Evolutionary conservation across 2,888 invertebrate genomes (phyloP).

Genomic region (Azorinus chamasolen): DNA sequence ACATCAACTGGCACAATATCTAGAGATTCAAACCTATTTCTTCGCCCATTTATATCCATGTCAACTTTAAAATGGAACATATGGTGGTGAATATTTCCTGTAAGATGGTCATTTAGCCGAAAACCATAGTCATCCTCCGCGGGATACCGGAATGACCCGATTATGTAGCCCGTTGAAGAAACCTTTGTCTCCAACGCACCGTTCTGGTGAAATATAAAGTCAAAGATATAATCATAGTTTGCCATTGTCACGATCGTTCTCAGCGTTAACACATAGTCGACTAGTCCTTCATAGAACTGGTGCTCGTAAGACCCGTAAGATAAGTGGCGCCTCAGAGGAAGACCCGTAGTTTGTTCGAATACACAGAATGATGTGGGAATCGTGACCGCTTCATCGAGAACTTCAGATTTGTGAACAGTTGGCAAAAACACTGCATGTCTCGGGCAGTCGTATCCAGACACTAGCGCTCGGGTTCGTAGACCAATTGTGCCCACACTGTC

Average conservation of each 20-base stretch:
- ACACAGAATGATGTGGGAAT: constrained; percentile 74
- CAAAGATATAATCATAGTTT: constrained; percentile 82
- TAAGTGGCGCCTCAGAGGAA: constrained; percentile 78
- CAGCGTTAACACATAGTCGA: constrained; percentile 71
- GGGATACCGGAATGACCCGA: constrained; percentile 57
- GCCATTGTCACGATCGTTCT: constrained; percentile 73
- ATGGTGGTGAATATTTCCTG: constrained; percentile 80
- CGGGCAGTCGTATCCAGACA: constrained; percentile 82
- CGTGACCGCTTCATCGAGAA: constrained; percentile 37
- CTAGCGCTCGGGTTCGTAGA: constrained; percentile 63
- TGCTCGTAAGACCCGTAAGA: constrained; percentile 20
- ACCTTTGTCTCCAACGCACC: constrained; percentile 74
- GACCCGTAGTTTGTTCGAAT: constrained; percentile 79
- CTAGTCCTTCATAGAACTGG: constrained; percentile 76
- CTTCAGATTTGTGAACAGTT: constrained; percentile 60
- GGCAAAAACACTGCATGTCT: constrained; percentile 73
- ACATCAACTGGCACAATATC: constrained; percentile 67
- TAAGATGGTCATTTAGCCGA: constrained; percentile 68
- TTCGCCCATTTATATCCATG: constrained; percentile 75
- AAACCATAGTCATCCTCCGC: constrained; percentile 70
- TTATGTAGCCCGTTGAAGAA: constrained; percentile 78
- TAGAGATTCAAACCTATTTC: constrained; percentile 79
- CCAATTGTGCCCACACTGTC: constrained; percentile 77
- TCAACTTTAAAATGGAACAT: constrained; percentile 79
- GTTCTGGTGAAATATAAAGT: constrained; percentile 80